Evolutionary conservation across 2,888 invertebrate species (phyloP), one percentile per base, ranked within the genome.

Genomic region (Alviniconcha strummeri): DNA sequence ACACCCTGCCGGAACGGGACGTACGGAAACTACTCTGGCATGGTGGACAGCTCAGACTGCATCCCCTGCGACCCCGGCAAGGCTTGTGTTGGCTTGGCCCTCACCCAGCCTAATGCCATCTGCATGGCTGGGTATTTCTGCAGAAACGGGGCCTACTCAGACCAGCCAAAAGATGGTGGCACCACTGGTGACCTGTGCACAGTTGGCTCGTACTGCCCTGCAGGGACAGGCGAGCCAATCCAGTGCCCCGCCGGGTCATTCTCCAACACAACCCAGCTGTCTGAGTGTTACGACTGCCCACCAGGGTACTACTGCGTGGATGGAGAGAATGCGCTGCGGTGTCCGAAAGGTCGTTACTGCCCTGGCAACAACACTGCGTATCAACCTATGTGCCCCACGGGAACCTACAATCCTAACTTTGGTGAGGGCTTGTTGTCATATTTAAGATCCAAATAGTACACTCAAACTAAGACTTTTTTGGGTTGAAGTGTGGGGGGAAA

Each of bases 81-180:
- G 36, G 92, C 90, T 8, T 93, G 93, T 86, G 87, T 84, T 69
- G 93, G 91, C 4, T 80, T 85, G 17, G 92, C 89, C 1, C 86
- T 93, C 72, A 90, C 90, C 0, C 88, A 85, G 55, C 92, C 93
- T 5, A 92, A 91, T 86, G 91, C 87, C 11, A 69, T 90, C 17
- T 93, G 93, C 87, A 89, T 91, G 6, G 89, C 91, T 5, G 93
- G 93, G 2, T 93, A 91, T 86, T 93, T 89, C 89, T 93, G 93
- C 86, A 85, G 87, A 56, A 75, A 85, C 3, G 91, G 90, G 15
- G 93, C 93, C 5, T 88, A 88, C 19, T 90, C 90, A 1, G 88
- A 90, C 82, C 90, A 87, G 77, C 93, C 93, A 9, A 88, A 84
- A n/a, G 93, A 93, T 88, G 92, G 90, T 36, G 92, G 91, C 9